These are phyloP conservation scores for Tragelaphus strepsiceros DNA, from an alignment of 2,113 vertebrate species.

Conservation along the genomic window DNA sequence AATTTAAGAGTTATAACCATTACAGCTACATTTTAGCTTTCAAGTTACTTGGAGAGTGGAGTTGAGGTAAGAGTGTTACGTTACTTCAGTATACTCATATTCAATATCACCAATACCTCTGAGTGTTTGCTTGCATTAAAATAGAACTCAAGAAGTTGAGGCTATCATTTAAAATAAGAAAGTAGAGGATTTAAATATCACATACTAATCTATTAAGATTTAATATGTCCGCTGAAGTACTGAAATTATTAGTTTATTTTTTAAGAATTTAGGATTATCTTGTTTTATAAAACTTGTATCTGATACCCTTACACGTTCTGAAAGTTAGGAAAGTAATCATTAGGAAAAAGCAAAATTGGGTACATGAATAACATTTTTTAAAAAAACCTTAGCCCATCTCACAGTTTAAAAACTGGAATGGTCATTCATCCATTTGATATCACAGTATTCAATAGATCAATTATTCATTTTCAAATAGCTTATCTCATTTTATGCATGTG, in stretches of 20 bases:
- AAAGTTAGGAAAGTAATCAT: constrained; percentile 39
- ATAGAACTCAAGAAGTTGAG: not conserved
- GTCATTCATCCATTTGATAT: not conserved
- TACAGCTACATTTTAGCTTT: constrained; percentile 8
- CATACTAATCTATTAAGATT: constrained; percentile 1
- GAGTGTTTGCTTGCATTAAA: constrained; percentile 24
- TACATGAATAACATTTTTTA: not conserved
- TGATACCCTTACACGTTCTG: not conserved
- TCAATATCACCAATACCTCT: not conserved
- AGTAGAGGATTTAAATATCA: not conserved
- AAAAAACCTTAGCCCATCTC: not conserved
- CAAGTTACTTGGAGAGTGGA: not conserved
- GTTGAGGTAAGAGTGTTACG: not conserved
- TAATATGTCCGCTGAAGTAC: constrained; percentile 21
- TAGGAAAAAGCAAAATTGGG: constrained; percentile 31
- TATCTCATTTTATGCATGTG: not conserved
- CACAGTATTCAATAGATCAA: constrained; percentile 19
- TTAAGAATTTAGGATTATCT: constrained; percentile 10
- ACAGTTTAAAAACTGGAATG: not conserved
- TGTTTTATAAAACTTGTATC: constrained; percentile 60
- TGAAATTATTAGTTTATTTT: constrained; percentile 42
- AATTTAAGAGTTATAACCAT: not conserved
- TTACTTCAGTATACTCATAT: not conserved
- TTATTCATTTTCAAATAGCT: not conserved
- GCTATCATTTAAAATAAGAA: constrained; percentile 1